Base-by-base conservation (phyloP, 2,888 invertebrate genomes). In the Idaea aversata region DNA sequence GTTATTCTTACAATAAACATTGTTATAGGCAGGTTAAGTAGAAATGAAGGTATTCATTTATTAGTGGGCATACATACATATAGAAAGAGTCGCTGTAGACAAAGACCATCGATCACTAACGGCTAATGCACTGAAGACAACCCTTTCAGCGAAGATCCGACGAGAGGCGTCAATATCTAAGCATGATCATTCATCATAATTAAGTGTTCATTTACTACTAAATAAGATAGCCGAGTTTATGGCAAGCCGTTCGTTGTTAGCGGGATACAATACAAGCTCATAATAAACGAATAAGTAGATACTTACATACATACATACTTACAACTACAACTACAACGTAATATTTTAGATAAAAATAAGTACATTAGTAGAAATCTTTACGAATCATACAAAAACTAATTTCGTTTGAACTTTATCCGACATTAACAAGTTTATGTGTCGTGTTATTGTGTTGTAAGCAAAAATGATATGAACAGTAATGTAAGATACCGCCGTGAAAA, bases 41-140 rank as follows among this genome's bases (percentile, higher is more conserved):
- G 34, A 16, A 38, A 62, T 16, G 57, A 15, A 15, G 65, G 38
- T 61, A 62, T 69, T 64, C 70, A 67, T 73, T 75, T 73, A 72
- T 77, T 87, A 88, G 88, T 86, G 82, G 85, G 77, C 68, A 76
- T 82, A 82, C 68, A 76, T 82, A 82, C 83, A 83, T 25, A 25
- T 25, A 25, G 25, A 25, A 25, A 25, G 71, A 79, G 83, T 84
- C 82, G 73, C 80, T 71, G 73, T 72, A 76, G 77, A 82, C 80
- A 81, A 79, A 79, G 73, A 73, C 74, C 86, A 91, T 92, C 92
- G 79, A 91, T 92, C 91, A 91, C 80, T 88, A 83, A 86, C 79
- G 72, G 85, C 79, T 87, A 87, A 88, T 87, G 88, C 82, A 76
- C 75, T 72, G 72, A 76, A 75, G 79, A 83, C 83, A 90, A 90